phyloP scores from a whole-genome alignment of 2,113 vertebrate genomes.

The Nasalis larvatus region DNA sequence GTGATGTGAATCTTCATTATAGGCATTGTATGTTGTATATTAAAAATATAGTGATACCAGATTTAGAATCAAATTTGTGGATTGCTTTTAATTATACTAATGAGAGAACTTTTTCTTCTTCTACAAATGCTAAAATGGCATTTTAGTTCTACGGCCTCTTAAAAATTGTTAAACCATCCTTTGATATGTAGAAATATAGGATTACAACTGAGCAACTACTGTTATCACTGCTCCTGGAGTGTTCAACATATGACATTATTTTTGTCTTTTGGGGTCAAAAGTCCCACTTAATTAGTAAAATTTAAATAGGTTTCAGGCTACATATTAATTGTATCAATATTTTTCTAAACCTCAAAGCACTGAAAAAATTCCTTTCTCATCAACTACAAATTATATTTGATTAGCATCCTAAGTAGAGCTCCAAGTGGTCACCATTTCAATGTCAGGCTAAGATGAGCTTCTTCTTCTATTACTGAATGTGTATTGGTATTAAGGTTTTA shows the following conservation, averaged over 20 bases:
- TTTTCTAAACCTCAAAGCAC: not conserved
- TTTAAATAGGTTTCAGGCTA: constrained; percentile 63
- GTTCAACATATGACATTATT: not conserved
- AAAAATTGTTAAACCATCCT: constrained; percentile 8
- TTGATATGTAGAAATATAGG: constrained; percentile 26
- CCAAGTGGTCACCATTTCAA: not conserved
- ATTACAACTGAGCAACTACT: constrained; percentile 42
- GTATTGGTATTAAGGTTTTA: not conserved
- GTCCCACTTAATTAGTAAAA: constrained; percentile 42
- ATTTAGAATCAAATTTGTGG: not conserved
- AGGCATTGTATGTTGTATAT: not conserved
- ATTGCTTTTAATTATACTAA: not conserved
- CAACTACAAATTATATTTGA: not conserved
- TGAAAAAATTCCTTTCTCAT: not conserved
- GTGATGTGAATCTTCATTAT: not conserved
- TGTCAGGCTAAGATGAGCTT: not conserved
- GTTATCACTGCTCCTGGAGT: not conserved
- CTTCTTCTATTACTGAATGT: not conserved
- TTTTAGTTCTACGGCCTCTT: constrained; percentile 3
- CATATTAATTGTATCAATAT: not conserved
- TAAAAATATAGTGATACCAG: not conserved
- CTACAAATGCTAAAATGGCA: not conserved
- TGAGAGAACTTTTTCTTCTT: constrained; percentile 42
- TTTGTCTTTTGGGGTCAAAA: not conserved
- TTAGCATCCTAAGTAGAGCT: not conserved